phyloP scores from a whole-genome alignment of 2,113 vertebrate genomes.

The Hirundichthys speculiger region DNA sequence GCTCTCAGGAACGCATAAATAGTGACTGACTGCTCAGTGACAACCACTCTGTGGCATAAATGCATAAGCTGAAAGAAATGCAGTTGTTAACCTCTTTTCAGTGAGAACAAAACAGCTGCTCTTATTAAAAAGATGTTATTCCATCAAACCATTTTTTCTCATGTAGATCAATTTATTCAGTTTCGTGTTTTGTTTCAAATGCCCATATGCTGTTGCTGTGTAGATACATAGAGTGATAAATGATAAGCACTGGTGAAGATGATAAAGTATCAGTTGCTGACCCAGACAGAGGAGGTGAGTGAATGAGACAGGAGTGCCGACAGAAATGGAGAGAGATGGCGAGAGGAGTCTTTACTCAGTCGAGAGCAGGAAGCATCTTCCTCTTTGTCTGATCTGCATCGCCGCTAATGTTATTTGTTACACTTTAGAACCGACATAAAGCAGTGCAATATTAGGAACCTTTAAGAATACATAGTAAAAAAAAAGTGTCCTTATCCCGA shows the following conservation, averaged over 20 bases:
- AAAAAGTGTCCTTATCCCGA: no score
- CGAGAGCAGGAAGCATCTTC: slow-evolving; percentile 23
- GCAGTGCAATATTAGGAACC: no score
- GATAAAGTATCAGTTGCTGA: slow-evolving; percentile 39
- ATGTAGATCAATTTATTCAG: slow-evolving; percentile 7
- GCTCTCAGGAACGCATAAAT: slow-evolving; percentile 34
- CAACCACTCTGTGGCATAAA: neutral
- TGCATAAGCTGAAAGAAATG: neutral
- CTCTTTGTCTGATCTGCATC: slow-evolving; percentile 11
- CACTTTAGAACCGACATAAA: no score
- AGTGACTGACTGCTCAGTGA: slow-evolving; percentile 26
- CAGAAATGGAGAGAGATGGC: neutral
- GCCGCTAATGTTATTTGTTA: slow-evolving; percentile 8
- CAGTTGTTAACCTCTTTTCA: neutral
- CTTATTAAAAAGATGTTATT: no score
- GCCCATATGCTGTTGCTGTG: slow-evolving; percentile 9
- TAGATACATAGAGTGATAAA: slow-evolving; percentile 14
- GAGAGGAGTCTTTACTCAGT: slow-evolving; percentile 15
- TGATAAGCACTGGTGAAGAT: slow-evolving; percentile 24
- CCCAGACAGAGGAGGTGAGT: slow-evolving; percentile 37
- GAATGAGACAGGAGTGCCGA: slow-evolving; percentile 14
- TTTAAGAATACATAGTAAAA: no score
- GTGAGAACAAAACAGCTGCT: neutral
- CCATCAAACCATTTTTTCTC: neutral
- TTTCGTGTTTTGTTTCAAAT: slow-evolving; percentile 1